A percentile compares a stretch with the other conserved stretches of the same genome.
phyloP scores from a whole-genome alignment of 1,140 invertebrate species.

The Ooceraea biroi region DNA sequence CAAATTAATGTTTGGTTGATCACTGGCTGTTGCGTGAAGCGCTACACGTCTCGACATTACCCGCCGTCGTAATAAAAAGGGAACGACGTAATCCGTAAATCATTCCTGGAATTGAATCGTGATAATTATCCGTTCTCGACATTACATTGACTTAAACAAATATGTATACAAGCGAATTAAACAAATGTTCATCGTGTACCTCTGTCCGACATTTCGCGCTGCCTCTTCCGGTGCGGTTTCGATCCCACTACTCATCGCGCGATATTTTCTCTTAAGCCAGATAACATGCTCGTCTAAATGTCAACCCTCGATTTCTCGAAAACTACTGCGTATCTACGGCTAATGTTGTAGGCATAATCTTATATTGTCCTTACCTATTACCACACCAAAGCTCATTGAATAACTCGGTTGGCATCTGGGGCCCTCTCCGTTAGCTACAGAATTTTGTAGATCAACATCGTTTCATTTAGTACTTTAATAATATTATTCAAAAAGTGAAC shows the following conservation, averaged over 20 bases:
- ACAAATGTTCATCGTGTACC: not conserved
- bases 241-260: constrained; percentile 25
- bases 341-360: no score
- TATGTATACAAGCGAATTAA: not conserved
- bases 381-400: no score
- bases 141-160: constrained; percentile 35
- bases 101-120: constrained; percentile 37
- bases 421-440: no score
- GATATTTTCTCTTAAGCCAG: constrained; percentile 52
- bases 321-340: no score
- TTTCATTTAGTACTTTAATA: no score
- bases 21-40: constrained; percentile 5
- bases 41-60: not conserved
- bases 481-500: no score
- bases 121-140: constrained; percentile 30
- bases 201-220: constrained; percentile 22
- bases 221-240: constrained; percentile 5
- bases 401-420: no score
- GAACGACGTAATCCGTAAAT: constrained; percentile 17
- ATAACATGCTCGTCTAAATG: no score
- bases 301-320: no score
- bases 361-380: no score
- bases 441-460: no score
- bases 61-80: constrained; percentile 30
- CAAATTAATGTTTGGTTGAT: constrained; percentile 40